phyloP scores from a whole-genome alignment of 2,888 invertebrate species.

The Acleris cristana region DNA sequence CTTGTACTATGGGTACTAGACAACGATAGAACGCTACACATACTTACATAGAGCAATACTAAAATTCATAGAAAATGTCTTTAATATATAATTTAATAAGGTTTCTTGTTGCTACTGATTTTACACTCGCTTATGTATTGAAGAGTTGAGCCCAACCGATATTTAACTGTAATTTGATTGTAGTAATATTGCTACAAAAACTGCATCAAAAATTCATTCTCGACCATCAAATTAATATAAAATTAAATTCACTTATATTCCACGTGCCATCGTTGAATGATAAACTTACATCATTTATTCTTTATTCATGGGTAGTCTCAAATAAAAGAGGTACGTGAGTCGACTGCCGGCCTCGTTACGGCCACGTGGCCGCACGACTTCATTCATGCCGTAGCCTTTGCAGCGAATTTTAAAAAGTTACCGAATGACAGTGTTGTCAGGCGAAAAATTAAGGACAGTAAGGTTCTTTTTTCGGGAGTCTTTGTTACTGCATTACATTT shows the following conservation, averaged over 20 bases:
- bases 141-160: too few species aligned
- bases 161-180: too few species aligned
- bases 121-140: too few species aligned
- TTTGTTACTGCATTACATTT: background rate
- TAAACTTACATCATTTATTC: conserved; percentile 10
- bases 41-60: too few species aligned
- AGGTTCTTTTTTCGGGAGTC: background rate
- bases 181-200: too few species aligned
- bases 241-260: background rate
- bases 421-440: conserved; percentile 1
- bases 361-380: conserved; percentile 3
- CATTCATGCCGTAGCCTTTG: conserved; percentile 7
- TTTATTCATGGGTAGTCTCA: conserved; percentile 10
- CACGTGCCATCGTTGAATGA: conserved; percentile 4
- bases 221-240: background rate
- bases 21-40: too few species aligned
- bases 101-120: too few species aligned
- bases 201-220: too few species aligned
- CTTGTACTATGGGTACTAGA: too few species aligned
- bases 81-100: too few species aligned
- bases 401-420: conserved; percentile 9
- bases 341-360: background rate
- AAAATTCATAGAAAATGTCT: too few species aligned
- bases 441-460: background rate
- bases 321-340: conserved; percentile 8